Base-by-base conservation (phyloP, 2,797 vertebrate species). In the Phrynocephalus vlangalii region DNA sequence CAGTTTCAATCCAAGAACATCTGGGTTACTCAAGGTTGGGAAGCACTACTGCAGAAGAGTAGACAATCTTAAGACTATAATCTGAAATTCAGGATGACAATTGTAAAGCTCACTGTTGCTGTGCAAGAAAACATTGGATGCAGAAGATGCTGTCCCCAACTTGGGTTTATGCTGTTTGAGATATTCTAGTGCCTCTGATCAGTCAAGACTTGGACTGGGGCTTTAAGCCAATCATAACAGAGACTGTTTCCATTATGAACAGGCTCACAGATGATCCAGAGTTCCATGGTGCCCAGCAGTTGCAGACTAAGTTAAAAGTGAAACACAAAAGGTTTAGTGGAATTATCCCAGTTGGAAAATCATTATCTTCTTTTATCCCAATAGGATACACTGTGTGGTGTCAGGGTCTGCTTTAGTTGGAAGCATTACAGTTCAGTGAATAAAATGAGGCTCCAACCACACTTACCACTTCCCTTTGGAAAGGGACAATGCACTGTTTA, bases 321-420 rank as follows among this genome's bases (percentile, higher is more conserved):
- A 91, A 84, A 94, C 87, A 33, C 97, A 98, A 97, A 97, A 98
- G 98, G 97, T 97, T 97, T 96, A 96, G 93, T 95, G 71, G 97
- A 97, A 97, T 97, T 97, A 97, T 97, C 97, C 85, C 97, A 95
- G 97, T 96, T 94, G 38, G 38, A 44, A 44, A 44, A 44, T 44
- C 38, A 44, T 44, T 44, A 44, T 44, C 38, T 44, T 44, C 38
- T 44, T 44, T 44, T 44, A 44, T 44, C 38, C 38, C 38, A 44
- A 44, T 44, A 44, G 38, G 38, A 44, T 44, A 44, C 38, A 44
- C 38, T 44, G 38, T 44, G 38, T 44, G 38, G 38, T 44, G 38
- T 44, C 38, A 44, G 38, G 38, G 38, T 44, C 38, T 44, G 38
- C 38, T 44, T 44, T 44, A 44, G 38, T 44, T 44, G 97, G 97